A percentile compares a stretch with the other conserved stretches of the same genome.
phyloP scores from a whole-genome alignment of 2,797 vertebrate species.

The Spinibarbus caldwelli region DNA sequence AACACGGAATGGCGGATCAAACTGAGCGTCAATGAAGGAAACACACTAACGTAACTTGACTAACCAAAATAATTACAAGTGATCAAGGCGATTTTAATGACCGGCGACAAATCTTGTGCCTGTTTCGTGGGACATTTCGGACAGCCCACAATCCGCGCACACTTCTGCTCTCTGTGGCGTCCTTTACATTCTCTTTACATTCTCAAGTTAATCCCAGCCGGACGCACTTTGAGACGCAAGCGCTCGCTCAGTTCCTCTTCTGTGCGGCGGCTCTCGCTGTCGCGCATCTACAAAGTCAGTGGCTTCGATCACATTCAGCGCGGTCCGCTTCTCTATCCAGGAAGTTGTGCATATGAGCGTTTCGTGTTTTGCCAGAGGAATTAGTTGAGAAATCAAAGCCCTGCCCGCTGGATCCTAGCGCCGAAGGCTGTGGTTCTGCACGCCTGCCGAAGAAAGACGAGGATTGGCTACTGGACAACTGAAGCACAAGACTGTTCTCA shows the following conservation, averaged over 20 bases:
- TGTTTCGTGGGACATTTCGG: conserved; percentile 57
- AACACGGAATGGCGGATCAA: conserved; percentile 77
- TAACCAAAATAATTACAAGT: conserved; percentile 63
- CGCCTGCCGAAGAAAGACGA: conserved; percentile 27
- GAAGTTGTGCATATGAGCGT: conserved; percentile 82
- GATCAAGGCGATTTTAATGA: conserved; percentile 18
- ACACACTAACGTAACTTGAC: conserved; percentile 56
- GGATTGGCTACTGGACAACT: conserved; percentile 42
- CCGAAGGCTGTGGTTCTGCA: conserved; percentile 39
- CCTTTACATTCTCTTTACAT: conserved; percentile 55
- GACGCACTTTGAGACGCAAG: conserved; percentile 54
- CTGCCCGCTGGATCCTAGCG: conserved; percentile 77
- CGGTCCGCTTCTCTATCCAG: conserved; percentile 68
- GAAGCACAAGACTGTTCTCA: conserved; percentile 13
- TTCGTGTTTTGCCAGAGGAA: conserved; percentile 79
- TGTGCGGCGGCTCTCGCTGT: conserved; percentile 72
- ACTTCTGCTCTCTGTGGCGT: conserved; percentile 49
- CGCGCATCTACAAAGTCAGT: conserved; percentile 22
- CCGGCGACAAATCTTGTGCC: conserved; percentile 36
- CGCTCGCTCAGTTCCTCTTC: conserved; percentile 80
- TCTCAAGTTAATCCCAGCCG: conserved; percentile 49
- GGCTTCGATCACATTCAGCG: conserved; percentile 10
- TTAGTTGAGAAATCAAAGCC: conserved; percentile 73
- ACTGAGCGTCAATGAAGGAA: conserved; percentile 64
- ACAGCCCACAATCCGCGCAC: conserved; percentile 50